These are phyloP conservation scores for Pycnonotus jocosus DNA, from an alignment of 2,113 vertebrate species.

Conservation along the genomic window DNA sequence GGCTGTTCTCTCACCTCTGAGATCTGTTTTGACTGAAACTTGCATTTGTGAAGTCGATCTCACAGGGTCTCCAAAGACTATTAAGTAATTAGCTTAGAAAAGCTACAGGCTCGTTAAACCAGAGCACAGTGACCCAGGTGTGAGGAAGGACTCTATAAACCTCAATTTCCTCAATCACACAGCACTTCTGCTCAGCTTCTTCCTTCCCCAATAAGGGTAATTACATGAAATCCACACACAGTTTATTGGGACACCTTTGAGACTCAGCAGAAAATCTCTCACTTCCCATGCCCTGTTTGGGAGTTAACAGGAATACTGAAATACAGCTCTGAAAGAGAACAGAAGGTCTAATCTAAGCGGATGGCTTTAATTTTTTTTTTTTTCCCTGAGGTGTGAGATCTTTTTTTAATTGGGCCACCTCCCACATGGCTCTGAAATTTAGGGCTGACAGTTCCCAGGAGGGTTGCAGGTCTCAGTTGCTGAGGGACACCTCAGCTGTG, in stretches of 20 bases:
- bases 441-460: not conserved
- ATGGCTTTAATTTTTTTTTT: not conserved
- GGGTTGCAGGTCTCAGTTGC: not conserved
- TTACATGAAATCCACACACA: not conserved
- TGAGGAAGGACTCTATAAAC: slow-evolving; percentile 16
- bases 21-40: not conserved
- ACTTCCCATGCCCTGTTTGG: not conserved
- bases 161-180: not conserved
- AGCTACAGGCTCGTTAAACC: not conserved
- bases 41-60: not conserved
- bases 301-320: not conserved
- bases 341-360: not conserved
- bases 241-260: not conserved
- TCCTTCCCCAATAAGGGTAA: not conserved
- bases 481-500: not conserved
- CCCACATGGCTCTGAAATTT: not conserved
- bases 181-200: not conserved
- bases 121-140: not conserved
- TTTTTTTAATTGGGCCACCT: not conserved
- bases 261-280: not conserved
- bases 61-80: not conserved
- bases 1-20: not conserved
- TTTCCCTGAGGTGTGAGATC: not conserved
- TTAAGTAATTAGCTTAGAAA: not conserved
- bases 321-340: not conserved